These are phyloP conservation scores for Thripadectes ignobilis DNA, from an alignment of 2,797 vertebrate species.

Conservation along the genomic window DNA sequence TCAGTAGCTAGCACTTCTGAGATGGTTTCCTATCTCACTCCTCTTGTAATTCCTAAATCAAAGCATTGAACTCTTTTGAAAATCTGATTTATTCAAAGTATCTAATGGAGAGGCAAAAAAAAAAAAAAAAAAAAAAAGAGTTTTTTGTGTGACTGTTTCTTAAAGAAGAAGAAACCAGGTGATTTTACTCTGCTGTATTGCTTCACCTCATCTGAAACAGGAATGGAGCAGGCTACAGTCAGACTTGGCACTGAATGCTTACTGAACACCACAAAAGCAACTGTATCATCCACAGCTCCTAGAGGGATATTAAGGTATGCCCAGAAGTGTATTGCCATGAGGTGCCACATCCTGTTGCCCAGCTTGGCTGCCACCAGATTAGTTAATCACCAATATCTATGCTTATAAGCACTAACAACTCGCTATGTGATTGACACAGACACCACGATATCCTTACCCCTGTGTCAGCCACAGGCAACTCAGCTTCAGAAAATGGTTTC, in stretches of 20 bases:
- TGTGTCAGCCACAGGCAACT: not conserved
- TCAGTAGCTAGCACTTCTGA: not conserved
- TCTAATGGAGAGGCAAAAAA: not conserved
- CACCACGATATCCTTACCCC: not conserved
- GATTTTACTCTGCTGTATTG: not conserved
- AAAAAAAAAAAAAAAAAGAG: not conserved
- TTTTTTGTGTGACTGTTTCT: not conserved
- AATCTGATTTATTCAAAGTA: slow-evolving; percentile 28
- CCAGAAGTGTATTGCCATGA: not conserved
- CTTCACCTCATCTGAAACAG: not conserved
- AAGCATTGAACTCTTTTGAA: slow-evolving; percentile 12
- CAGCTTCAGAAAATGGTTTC: not conserved
- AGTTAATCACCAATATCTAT: not conserved
- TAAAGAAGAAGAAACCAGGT: not conserved
- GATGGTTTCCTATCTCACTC: not conserved
- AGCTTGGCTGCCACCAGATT: not conserved
- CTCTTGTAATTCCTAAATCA: slow-evolving; percentile 19
- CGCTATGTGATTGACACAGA: not conserved
- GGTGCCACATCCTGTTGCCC: not conserved
- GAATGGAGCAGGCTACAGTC: not conserved
- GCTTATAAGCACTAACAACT: not conserved
- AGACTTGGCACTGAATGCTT: not conserved
- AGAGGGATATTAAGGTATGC: not conserved
- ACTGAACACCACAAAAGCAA: not conserved
- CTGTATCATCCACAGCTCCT: not conserved